Evolutionary conservation across 2,113 vertebrate species (phyloP).

Genomic region (Atherinomorus stipes): DNA sequence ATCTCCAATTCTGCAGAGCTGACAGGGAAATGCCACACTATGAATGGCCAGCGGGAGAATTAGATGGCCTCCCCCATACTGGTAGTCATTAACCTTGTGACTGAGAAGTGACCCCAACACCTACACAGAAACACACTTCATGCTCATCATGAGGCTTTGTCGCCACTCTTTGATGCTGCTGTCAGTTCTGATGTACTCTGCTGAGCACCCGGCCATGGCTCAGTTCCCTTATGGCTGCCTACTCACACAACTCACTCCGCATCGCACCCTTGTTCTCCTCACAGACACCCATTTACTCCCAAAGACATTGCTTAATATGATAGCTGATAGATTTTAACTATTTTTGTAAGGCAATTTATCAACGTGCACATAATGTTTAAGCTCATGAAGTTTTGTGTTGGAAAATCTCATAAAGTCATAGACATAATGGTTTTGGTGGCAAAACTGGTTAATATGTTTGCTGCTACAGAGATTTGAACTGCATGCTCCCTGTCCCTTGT

Average conservation of each 20-base stretch:
- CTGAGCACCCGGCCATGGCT: constrained; percentile 65
- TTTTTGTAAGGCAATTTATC: constrained; percentile 51
- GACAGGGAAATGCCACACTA: constrained; percentile 61
- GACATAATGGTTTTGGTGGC: constrained; percentile 23
- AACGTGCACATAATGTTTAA: constrained; percentile 27
- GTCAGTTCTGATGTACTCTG: constrained; percentile 59
- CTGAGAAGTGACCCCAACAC: constrained; percentile 60
- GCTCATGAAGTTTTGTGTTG: constrained; percentile 27
- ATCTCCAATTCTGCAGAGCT: constrained; percentile 54
- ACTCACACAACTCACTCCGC: constrained; percentile 50
- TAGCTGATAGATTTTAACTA: constrained; percentile 52
- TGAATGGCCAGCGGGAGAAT: constrained; percentile 51
- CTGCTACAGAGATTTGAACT: constrained; percentile 30
- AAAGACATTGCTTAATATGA: constrained; percentile 51
- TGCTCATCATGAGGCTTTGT: constrained; percentile 59
- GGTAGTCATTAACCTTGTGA: constrained; percentile 77
- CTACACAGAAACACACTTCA: constrained; percentile 44
- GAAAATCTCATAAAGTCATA: constrained; percentile 28
- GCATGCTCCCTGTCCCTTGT: constrained; percentile 37
- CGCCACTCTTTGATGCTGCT: constrained; percentile 61
- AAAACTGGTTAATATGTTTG: constrained; percentile 26
- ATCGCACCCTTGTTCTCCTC: constrained; percentile 32
- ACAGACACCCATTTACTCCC: constrained; percentile 48
- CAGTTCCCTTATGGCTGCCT: constrained; percentile 58
- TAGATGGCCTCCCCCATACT: constrained; percentile 65